Percentiles rank a stretch among this genome's conserved stretches.
These are phyloP conservation scores for Karalla daura DNA, from an alignment of 2,797 vertebrate genomes.

Conservation along the genomic window DNA sequence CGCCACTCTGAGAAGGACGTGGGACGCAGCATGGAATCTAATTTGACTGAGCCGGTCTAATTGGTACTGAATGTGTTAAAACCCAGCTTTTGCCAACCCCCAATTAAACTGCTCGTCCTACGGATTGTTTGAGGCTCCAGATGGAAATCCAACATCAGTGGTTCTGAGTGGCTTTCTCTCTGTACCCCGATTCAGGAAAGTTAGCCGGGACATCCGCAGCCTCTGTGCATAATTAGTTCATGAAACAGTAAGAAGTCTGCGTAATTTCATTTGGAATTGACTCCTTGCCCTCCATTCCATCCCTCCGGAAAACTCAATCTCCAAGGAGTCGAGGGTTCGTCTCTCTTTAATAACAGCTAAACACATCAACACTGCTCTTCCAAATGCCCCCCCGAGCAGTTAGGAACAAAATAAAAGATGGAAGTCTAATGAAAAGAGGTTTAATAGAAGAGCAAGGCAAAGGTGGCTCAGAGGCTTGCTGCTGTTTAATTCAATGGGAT, in stretches of 20 bases:
- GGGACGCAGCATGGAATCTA: neutral
- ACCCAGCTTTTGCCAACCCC: slow-evolving; percentile 25
- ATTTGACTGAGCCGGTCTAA: slow-evolving; percentile 26
- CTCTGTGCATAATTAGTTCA: slow-evolving; percentile 70
- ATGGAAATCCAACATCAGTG: slow-evolving; percentile 27
- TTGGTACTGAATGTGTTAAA: slow-evolving; percentile 17
- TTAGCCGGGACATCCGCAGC: slow-evolving; percentile 52
- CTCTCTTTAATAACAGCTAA: slow-evolving; percentile 77
- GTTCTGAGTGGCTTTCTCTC: slow-evolving; percentile 25
- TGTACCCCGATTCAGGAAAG: slow-evolving; percentile 40
- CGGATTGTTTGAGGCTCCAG: slow-evolving; percentile 17
- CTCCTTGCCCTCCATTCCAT: slow-evolving; percentile 66
- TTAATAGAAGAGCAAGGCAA: slow-evolving; percentile 79
- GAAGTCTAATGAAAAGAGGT: slow-evolving; percentile 83
- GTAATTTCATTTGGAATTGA: slow-evolving; percentile 76
- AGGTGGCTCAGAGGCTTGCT: slow-evolving; percentile 77
- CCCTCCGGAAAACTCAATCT: slow-evolving; percentile 76
- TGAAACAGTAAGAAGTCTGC: slow-evolving; percentile 69
- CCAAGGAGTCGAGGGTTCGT: slow-evolving; percentile 68
- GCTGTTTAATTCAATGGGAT: slow-evolving; percentile 81
- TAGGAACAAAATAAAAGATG: slow-evolving; percentile 76
- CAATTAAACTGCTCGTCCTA: slow-evolving; percentile 37
- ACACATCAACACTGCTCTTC: slow-evolving; percentile 73
- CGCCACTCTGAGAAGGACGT: slow-evolving; percentile 4
- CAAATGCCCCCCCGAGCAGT: slow-evolving; percentile 65